Base-by-base conservation (phyloP, 2,113 vertebrate species). In the Amia ocellicauda region DNA sequence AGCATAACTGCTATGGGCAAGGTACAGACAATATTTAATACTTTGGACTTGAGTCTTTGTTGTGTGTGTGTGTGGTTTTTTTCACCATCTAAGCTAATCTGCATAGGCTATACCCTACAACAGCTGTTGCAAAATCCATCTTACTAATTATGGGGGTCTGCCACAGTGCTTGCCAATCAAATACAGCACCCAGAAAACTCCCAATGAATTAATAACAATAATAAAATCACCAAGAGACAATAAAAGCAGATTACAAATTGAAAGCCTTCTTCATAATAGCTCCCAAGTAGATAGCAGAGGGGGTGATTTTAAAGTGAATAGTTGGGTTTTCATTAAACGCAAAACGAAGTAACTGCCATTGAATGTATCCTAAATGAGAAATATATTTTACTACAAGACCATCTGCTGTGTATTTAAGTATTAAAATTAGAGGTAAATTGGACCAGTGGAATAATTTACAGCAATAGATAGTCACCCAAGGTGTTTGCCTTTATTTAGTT, bases 291-390 rank as follows among this genome's bases (percentile, higher is more conserved):
- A 8, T 19, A 59, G 22, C 13, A 11, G 57, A 70, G 63, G 54
- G 23, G 51, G 29, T 22, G 14, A 43, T 28, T 31, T 67, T 61
- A 61, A 42, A 57, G 69, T 71, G 70, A 74, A 70, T 60, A 71
- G 62, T 70, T 40, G 49, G 61, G 71, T 61, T 82, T 83, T 76
- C 72, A 81, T 83, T 82, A 80, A 67, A 73, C 63, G 61, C 70
- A 75, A 11, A 76, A 80, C 77, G 79, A 83, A 50, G 51, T 69
- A 71, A 72, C 69, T 69, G 74, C 74, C 69, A 69, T 76, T 63
- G 72, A 77, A 78, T 80, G 74, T 81, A 78, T 77, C 78, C 76
- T 76, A 77, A 85, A 83, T 64, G 72, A 76, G 72, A 73, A 78
- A 73, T 73, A 66, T 63, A 76, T 79, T 70, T 74, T 79, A 68